A percentile compares a stretch with the other conserved stretches of the same genome.
Conservation (phyloP, 2,888 invertebrate species). For the Tortricodes alternella region DNA sequence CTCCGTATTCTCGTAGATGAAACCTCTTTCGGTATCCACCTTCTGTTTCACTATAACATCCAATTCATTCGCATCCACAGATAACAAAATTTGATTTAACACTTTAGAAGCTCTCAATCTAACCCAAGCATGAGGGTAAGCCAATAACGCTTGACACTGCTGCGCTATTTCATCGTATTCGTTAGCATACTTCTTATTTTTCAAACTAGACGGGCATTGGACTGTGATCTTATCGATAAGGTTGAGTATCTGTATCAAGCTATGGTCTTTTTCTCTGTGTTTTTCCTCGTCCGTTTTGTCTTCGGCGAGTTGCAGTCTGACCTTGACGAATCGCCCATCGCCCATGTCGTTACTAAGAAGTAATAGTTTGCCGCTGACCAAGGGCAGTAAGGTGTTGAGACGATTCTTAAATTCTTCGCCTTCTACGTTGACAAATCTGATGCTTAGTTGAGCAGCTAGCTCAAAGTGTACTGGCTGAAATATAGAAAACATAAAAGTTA, state of each 20-base stretch:
- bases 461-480: conserved; percentile 86
- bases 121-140: conserved; percentile 94
- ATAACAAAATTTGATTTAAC: conserved; percentile 86
- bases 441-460: conserved; percentile 90
- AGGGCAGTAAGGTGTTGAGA: conserved; percentile 83
- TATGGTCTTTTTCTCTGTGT: conserved; percentile 87
- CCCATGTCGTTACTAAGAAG: conserved; percentile 70
- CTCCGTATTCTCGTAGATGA: conserved; percentile 84
- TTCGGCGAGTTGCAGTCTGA: conserved; percentile 66
- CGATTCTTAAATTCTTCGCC: conserved; percentile 86
- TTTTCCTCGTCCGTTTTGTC: conserved; percentile 79
- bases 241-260: conserved; percentile 88
- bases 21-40: conserved; percentile 72
- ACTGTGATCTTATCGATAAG: conserved; percentile 86
- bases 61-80: conserved; percentile 84
- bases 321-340: conserved; percentile 84
- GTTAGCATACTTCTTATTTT: conserved; percentile 65
- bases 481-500: conserved; percentile 19
- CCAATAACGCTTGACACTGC: conserved; percentile 87
- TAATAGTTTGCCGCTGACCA: conserved; percentile 80
- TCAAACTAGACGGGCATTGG: conserved; percentile 84
- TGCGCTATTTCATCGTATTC: conserved; percentile 84
- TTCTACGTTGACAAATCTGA: conserved; percentile 91
- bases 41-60: conserved; percentile 69
- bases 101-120: conserved; percentile 89